A percentile compares a stretch with the other conserved stretches of the same genome.
Conservation (phyloP, 2,113 vertebrate species). For the Lutjanus erythropterus region DNA sequence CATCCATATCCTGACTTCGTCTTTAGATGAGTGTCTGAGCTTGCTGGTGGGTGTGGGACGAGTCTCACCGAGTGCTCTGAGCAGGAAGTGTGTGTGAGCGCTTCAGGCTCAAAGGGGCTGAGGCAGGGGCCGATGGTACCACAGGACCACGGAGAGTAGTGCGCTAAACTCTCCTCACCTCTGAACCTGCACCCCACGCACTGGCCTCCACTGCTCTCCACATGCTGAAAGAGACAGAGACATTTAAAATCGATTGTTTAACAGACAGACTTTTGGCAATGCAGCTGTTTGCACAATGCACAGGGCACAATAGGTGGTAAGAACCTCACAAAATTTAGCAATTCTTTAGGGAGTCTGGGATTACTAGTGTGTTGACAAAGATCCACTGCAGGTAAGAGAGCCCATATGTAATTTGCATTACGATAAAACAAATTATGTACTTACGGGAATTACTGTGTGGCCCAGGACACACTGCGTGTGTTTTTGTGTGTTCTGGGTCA, state of each 20-base stretch:
- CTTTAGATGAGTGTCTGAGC: neutral
- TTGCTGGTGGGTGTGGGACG: constrained; percentile 2
- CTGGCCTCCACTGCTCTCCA: constrained; percentile 87
- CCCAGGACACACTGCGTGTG: no score
- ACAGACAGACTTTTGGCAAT: neutral
- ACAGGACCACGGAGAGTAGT: constrained; percentile 97
- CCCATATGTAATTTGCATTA: no score
- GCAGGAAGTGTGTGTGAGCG: constrained; percentile 87
- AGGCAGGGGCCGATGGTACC: constrained; percentile 92
- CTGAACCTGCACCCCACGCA: constrained; percentile 90
- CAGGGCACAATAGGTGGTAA: no score
- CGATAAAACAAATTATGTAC: no score
- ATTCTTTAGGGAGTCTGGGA: no score
- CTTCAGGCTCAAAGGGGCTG: constrained; percentile 92
- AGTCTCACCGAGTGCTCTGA: constrained; percentile 90
- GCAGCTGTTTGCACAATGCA: neutral
- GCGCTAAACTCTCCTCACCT: constrained; percentile 89
- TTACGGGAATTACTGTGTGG: no score
- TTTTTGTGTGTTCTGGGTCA: no score
- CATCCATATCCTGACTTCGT: neutral
- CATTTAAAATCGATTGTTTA: neutral
- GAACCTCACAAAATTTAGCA: no score
- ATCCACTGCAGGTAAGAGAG: no score
- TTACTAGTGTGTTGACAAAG: no score
- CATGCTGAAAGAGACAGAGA: constrained; percentile 82